These are phyloP conservation scores for Villa cingulata DNA, from an alignment of 2,888 invertebrate genomes.

Conservation along the genomic window DNA sequence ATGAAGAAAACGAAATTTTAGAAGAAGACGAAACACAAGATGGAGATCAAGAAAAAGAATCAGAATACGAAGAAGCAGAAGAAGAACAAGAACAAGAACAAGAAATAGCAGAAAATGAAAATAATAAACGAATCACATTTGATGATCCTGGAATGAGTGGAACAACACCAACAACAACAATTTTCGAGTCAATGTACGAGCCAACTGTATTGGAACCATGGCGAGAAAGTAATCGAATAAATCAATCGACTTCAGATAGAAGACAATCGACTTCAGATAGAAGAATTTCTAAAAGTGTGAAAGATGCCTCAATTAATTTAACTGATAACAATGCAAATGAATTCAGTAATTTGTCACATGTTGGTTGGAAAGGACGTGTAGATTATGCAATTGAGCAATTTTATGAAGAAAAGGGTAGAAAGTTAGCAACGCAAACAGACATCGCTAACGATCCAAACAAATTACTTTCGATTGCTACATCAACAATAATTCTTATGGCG, in stretches of 20 bases:
- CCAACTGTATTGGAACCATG: background rate
- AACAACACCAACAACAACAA: background rate
- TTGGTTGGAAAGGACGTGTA: conserved; percentile 16
- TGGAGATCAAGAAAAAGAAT: too few species aligned
- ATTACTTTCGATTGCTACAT: conserved; percentile 11
- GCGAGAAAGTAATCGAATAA: background rate
- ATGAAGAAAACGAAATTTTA: too few species aligned
- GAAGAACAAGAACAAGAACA: background rate
- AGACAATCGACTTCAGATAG: background rate
- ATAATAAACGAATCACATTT: background rate
- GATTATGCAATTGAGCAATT: conserved; percentile 12
- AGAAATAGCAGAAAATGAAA: background rate
- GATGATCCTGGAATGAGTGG: background rate
- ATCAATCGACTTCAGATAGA: background rate
- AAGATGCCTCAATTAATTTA: background rate
- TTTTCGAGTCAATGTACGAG: background rate
- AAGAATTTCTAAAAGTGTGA: background rate
- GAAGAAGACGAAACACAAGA: too few species aligned
- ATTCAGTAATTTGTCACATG: conserved; percentile 6
- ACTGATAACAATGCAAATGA: conserved; percentile 7
- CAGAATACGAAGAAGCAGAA: background rate
- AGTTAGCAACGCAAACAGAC: background rate
- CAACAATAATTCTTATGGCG: conserved; percentile 15
- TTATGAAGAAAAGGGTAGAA: conserved; percentile 2
- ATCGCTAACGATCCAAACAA: conserved; percentile 3